Evolutionary conservation across 2,113 vertebrate species (phyloP).

Genomic region (Tricholaema leucomelas): DNA sequence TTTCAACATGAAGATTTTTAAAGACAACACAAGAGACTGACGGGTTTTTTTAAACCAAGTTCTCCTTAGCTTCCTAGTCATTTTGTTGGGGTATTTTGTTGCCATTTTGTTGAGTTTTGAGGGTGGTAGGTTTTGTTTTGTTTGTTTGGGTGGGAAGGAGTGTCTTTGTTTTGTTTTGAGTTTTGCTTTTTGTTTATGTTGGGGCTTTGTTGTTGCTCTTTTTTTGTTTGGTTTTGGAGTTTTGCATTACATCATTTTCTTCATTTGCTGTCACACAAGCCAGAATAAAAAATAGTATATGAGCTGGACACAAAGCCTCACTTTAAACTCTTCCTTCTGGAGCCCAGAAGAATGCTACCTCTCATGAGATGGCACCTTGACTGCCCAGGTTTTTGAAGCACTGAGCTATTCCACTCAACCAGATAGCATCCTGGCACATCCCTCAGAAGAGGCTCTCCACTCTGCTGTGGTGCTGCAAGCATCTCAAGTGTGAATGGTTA

Average conservation of each 20-base stretch:
- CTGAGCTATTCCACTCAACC: not conserved
- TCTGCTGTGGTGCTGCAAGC: not conserved
- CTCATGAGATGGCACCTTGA: not conserved
- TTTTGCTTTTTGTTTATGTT: too few relatives aligned
- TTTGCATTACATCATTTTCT: not conserved
- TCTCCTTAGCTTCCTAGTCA: too few relatives aligned
- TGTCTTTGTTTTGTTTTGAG: too few relatives aligned
- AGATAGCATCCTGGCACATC: not conserved
- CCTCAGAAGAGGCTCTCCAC: not conserved
- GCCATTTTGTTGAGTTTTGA: too few relatives aligned
- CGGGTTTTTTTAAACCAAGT: too few relatives aligned
- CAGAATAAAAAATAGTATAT: not conserved
- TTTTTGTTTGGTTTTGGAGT: not conserved
- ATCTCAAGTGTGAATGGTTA: not conserved
- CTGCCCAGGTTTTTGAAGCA: constrained; percentile 37
- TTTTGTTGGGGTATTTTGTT: too few relatives aligned
- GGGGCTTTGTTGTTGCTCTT: too few relatives aligned
- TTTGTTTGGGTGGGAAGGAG: too few relatives aligned
- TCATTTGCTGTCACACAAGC: not conserved
- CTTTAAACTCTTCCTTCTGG: not conserved
- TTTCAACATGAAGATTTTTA: not conserved
- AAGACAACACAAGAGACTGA: not conserved
- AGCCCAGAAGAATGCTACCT: not conserved
- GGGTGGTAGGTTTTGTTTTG: too few relatives aligned
- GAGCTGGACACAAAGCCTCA: not conserved